A percentile compares a stretch with the other conserved stretches of the same genome.
These are phyloP conservation scores for Thalassophryne amazonica DNA, from an alignment of 2,797 vertebrate genomes.

Conservation along the genomic window DNA sequence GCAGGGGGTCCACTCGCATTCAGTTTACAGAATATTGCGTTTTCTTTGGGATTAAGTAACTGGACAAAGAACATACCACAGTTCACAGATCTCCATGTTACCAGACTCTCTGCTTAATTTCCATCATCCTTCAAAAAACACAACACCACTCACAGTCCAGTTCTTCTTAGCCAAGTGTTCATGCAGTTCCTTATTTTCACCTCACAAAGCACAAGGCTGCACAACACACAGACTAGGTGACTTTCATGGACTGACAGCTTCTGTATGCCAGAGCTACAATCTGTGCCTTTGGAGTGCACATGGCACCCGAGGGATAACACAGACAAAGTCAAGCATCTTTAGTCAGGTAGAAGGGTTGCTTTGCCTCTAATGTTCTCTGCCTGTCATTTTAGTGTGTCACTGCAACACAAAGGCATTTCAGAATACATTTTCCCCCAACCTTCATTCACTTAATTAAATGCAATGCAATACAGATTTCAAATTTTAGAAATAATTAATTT, in stretches of 20 bases:
- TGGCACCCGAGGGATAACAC: slow-evolving; percentile 25
- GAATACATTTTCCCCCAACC: neutral
- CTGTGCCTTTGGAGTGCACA: slow-evolving; percentile 12
- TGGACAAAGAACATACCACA: too few relatives aligned
- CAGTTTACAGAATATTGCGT: too few relatives aligned
- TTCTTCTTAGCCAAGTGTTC: neutral
- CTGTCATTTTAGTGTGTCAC: slow-evolving; percentile 5
- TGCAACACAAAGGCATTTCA: neutral
- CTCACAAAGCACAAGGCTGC: slow-evolving; percentile 4
- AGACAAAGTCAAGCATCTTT: slow-evolving; percentile 11
- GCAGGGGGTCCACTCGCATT: too few relatives aligned
- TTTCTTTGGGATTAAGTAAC: neutral
- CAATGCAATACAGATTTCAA: neutral
- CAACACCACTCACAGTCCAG: neutral
- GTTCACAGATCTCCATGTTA: too few relatives aligned
- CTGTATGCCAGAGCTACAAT: slow-evolving; percentile 11
- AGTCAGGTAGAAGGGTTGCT: slow-evolving; percentile 11
- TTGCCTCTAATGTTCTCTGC: slow-evolving; percentile 24
- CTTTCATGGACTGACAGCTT: slow-evolving; percentile 30
- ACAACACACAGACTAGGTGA: slow-evolving; percentile 4
- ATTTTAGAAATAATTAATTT: slow-evolving; percentile 27
- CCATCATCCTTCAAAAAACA: slow-evolving; percentile 9
- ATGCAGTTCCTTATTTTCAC: slow-evolving; percentile 1
- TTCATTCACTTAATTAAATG: slow-evolving; percentile 3
- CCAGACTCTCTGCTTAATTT: neutral